Evolutionary conservation across 1,140 invertebrate species (phyloP).

Genomic region (Nylanderia fulva): DNA sequence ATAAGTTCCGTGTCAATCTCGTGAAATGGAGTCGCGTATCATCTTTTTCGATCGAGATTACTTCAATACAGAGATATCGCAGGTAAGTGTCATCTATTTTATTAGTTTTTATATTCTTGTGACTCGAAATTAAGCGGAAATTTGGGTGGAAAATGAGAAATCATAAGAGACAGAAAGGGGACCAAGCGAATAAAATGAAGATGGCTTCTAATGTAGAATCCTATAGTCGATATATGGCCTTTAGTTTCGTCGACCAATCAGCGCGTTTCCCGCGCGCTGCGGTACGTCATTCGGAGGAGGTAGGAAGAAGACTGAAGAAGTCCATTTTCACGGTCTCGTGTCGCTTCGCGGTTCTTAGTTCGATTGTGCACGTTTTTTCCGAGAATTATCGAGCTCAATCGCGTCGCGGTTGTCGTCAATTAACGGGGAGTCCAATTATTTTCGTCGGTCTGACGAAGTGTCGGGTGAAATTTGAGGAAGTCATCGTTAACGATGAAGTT

Average conservation of each 20-base stretch:
- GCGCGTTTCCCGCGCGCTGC: not conserved
- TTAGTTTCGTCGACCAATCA: not conserved
- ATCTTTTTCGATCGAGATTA: too few species aligned
- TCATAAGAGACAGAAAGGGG: not conserved
- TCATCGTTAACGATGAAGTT: not conserved
- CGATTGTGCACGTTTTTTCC: not conserved
- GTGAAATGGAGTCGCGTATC: too few species aligned
- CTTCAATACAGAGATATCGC: too few species aligned
- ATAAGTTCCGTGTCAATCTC: not conserved
- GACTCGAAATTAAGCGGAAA: too few species aligned
- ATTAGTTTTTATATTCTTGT: too few species aligned
- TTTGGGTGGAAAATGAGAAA: too few species aligned
- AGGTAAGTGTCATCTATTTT: too few species aligned
- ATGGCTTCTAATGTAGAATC: too few species aligned
- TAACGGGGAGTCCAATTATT: not conserved
- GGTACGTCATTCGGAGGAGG: not conserved
- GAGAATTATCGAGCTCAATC: not conserved
- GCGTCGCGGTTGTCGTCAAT: not conserved
- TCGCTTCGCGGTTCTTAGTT: not conserved
- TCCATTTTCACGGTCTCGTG: too few species aligned
- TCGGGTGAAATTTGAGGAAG: not conserved
- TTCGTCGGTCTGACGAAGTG: not conserved
- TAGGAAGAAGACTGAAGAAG: not conserved
- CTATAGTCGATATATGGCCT: not conserved
- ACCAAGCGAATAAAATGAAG: not conserved